These are phyloP conservation scores for Ochropleura leucogaster DNA, from an alignment of 2,888 invertebrate species.

Conservation along the genomic window DNA sequence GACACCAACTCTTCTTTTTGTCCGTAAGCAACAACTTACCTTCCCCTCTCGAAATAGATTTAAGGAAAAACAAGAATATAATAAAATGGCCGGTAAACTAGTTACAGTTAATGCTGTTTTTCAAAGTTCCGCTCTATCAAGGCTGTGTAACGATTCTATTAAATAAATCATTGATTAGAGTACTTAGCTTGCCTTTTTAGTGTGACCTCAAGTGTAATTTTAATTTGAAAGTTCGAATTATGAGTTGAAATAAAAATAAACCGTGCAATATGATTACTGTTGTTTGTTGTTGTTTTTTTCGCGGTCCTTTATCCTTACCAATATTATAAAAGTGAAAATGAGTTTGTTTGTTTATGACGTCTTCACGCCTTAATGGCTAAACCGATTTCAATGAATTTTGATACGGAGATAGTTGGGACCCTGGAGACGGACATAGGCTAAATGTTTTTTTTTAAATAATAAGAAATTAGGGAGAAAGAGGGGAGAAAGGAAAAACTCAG, in stretches of 20 bases:
- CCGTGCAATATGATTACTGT: background rate
- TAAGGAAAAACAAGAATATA: slow-evolving; percentile 37
- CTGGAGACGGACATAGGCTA: too few relatives aligned
- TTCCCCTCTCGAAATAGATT: slow-evolving; percentile 60
- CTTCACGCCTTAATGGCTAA: too few relatives aligned
- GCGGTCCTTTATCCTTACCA: background rate
- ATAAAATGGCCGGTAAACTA: slow-evolving; percentile 32
- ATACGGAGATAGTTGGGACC: too few relatives aligned
- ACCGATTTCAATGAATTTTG: too few relatives aligned
- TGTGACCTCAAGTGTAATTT: slow-evolving; percentile 59
- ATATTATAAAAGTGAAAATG: too few relatives aligned
- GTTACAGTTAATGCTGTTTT: slow-evolving; percentile 40
- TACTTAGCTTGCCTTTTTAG: slow-evolving; percentile 48
- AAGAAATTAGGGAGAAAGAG: too few relatives aligned
- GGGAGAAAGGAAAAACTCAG: too few relatives aligned
- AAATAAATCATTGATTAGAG: slow-evolving; percentile 56
- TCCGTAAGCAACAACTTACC: slow-evolving; percentile 46
- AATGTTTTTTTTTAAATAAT: too few relatives aligned
- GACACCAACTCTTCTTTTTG: slow-evolving; percentile 83
- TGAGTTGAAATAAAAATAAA: slow-evolving; percentile 26
- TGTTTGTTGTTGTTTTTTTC: background rate
- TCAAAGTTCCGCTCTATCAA: slow-evolving; percentile 60
- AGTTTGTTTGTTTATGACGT: too few relatives aligned
- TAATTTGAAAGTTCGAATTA: slow-evolving; percentile 55
- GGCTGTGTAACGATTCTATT: slow-evolving; percentile 48